Evolutionary conservation across 2,888 invertebrate species (phyloP).

Genomic region (Cabera pusaria): DNA sequence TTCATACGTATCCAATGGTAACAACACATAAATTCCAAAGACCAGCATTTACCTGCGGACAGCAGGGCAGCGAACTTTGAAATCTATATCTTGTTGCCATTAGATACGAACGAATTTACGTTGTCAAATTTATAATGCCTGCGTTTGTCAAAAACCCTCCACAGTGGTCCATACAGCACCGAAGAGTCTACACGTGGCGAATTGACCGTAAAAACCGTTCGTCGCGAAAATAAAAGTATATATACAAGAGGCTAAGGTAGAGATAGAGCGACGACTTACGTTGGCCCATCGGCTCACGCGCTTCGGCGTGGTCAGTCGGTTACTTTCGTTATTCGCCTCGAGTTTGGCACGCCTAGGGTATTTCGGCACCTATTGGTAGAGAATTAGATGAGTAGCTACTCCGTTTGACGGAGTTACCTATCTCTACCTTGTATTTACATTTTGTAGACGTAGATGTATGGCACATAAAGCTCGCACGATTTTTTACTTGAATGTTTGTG

Average conservation of each 20-base stretch:
- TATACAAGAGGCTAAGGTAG: slow-evolving; percentile 1
- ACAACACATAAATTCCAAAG: no score
- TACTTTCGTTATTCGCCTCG: slow-evolving; percentile 21
- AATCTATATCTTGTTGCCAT: no score
- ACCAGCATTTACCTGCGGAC: no score
- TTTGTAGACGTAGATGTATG: slow-evolving; percentile 1
- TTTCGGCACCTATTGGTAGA: slow-evolving; percentile 34
- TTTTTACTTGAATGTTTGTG: slow-evolving; percentile 2
- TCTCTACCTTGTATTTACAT: slow-evolving; percentile 20
- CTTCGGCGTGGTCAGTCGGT: slow-evolving; percentile 22
- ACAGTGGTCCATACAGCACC: no score
- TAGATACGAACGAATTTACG: no score
- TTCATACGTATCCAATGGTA: no score
- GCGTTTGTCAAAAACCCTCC: no score
- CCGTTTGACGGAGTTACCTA: slow-evolving; percentile 15
- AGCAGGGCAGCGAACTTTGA: no score
- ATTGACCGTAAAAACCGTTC: no score
- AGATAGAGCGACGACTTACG: slow-evolving; percentile 29
- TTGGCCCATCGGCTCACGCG: slow-evolving; percentile 34
- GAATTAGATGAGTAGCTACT: slow-evolving; percentile 25
- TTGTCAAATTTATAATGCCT: no score
- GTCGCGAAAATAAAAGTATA: no score
- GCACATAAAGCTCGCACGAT: slow-evolving; percentile 22
- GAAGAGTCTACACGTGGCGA: no score
- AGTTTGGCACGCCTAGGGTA: slow-evolving; percentile 28